Evolutionary conservation across 2,888 invertebrate species (phyloP).

Genomic region (Andrena chrysosceles): DNA sequence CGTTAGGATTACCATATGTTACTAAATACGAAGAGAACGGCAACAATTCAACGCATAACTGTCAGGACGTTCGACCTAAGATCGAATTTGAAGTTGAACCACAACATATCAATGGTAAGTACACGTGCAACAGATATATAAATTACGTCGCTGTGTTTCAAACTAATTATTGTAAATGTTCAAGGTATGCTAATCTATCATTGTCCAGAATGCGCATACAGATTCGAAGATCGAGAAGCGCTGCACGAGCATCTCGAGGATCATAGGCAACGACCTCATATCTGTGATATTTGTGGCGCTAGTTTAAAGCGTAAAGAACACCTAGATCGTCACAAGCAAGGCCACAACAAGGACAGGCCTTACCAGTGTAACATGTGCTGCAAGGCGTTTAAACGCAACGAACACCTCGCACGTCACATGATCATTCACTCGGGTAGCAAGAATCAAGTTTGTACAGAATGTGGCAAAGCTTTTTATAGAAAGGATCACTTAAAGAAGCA

Average conservation of each 20-base stretch:
- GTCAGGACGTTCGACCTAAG: constrained; percentile 77
- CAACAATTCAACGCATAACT: constrained; percentile 77
- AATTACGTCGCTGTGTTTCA: neutral
- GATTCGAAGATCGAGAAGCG: constrained; percentile 80
- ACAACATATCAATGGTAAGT: constrained; percentile 81
- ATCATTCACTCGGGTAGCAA: constrained; percentile 94
- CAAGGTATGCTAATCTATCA: constrained; percentile 81
- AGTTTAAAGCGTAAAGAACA: constrained; percentile 92
- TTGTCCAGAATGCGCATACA: constrained; percentile 82
- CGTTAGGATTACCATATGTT: constrained; percentile 80
- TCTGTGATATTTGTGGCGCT: constrained; percentile 92
- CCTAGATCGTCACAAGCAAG: constrained; percentile 91
- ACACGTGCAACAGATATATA: neutral
- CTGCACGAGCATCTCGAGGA: constrained; percentile 90
- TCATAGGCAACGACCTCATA: constrained; percentile 92
- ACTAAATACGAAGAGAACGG: constrained; percentile 79
- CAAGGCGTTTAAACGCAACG: constrained; percentile 93
- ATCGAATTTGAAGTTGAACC: constrained; percentile 81
- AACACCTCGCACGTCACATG: constrained; percentile 93
- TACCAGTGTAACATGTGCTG: constrained; percentile 92
- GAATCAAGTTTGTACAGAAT: constrained; percentile 91
- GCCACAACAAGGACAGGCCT: constrained; percentile 93
- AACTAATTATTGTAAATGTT: constrained; percentile 18
- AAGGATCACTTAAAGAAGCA: constrained; percentile 94
- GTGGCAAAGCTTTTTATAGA: constrained; percentile 90